phyloP scores from a whole-genome alignment of 2,888 invertebrate genomes.

The Cheilosia vernalis region DNA sequence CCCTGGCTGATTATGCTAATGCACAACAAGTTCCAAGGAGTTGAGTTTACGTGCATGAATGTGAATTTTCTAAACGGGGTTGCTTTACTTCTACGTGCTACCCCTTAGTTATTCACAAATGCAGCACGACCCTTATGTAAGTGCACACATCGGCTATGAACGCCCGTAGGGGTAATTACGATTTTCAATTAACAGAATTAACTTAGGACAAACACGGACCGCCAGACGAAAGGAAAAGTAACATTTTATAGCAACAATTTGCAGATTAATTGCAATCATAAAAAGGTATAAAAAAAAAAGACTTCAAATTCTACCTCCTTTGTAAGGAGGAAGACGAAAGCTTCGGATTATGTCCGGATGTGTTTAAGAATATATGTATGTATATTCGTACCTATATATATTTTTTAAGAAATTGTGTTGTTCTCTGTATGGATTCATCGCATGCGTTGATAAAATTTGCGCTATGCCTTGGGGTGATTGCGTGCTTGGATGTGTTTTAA shows the following conservation, averaged over 20 bases:
- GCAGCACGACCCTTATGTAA: constrained; percentile 25
- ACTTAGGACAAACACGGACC: constrained; percentile 54
- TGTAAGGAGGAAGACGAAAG: constrained; percentile 17
- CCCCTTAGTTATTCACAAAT: constrained; percentile 21
- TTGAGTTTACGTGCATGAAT: constrained; percentile 24
- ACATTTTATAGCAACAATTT: constrained; percentile 60
- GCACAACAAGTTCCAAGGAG: constrained; percentile 26
- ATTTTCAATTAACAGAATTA: constrained; percentile 83
- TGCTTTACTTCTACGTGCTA: constrained; percentile 8
- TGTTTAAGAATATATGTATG: neutral
- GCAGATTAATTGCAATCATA: constrained; percentile 53
- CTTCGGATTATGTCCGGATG: constrained; percentile 10
- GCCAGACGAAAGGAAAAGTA: constrained; percentile 24
- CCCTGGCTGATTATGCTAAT: constrained; percentile 53
- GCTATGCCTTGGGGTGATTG: constrained; percentile 10
- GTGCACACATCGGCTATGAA: constrained; percentile 36
- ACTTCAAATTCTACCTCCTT: neutral
- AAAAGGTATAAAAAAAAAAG: constrained; percentile 11
- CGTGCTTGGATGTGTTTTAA: constrained; percentile 29
- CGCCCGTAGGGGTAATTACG: constrained; percentile 80
- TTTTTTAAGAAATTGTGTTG: too few species aligned
- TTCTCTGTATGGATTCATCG: neutral
- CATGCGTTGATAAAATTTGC: constrained; percentile 13
- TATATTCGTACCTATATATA: neutral
- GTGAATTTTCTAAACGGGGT: constrained; percentile 23